A percentile compares a stretch with the other conserved stretches of the same genome.
Evolutionary conservation across 2,113 vertebrate species (phyloP).

Genomic region (Phaethon lepturus): DNA sequence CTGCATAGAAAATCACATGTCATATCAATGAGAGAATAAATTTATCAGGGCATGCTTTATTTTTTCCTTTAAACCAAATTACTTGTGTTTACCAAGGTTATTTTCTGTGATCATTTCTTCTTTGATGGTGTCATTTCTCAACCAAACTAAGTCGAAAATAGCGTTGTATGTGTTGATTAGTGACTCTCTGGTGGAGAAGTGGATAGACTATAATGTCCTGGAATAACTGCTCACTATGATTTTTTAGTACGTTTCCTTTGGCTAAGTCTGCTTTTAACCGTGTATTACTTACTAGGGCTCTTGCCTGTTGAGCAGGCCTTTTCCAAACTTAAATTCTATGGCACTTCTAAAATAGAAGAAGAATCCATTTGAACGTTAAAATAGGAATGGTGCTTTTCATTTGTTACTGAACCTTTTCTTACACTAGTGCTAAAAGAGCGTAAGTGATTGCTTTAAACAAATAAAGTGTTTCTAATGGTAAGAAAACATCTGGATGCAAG

Average conservation of each 20-base stretch:
- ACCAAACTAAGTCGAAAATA: neutral
- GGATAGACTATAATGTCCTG: neutral
- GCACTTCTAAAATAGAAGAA: neutral
- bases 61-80: constrained; percentile 35
- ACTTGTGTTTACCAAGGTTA: neutral
- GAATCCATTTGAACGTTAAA: neutral
- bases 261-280: neutral
- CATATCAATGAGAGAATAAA: neutral
- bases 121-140: neutral
- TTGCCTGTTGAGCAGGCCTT: neutral
- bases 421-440: neutral
- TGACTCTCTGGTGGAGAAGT: neutral
- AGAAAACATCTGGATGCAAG: neutral
- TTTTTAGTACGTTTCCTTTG: neutral
- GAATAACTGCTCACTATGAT: neutral
- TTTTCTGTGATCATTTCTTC: constrained; percentile 18
- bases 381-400: neutral
- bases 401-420: neutral
- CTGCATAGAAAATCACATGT: constrained; percentile 28
- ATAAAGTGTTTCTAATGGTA: neutral
- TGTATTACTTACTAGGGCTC: neutral
- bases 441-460: neutral
- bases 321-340: neutral
- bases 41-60: neutral
- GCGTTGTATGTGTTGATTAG: neutral